Evolutionary conservation across 1,140 invertebrate species (phyloP).

Genomic region (Steinernema feltiae): DNA sequence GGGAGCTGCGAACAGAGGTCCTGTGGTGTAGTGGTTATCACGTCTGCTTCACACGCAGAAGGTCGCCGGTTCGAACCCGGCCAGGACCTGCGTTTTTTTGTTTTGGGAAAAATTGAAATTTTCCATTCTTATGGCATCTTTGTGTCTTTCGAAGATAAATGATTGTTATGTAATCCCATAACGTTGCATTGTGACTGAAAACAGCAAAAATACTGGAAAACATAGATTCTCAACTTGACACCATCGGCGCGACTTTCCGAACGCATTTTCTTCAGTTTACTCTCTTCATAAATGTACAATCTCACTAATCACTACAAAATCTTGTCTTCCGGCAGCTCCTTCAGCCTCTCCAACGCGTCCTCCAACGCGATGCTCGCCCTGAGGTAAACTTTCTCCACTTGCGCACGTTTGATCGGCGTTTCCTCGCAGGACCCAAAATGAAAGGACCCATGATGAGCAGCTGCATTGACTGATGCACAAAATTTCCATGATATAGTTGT

Average conservation of each 20-base stretch:
- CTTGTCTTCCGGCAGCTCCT: background rate
- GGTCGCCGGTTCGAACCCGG: conserved; percentile 46
- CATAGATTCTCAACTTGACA: too few species aligned
- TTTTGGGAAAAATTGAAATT: too few species aligned
- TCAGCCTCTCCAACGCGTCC: background rate
- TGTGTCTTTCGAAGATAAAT: too few species aligned
- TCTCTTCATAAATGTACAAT: too few species aligned
- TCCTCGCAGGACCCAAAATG: background rate
- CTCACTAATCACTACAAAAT: background rate
- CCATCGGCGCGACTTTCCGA: too few species aligned
- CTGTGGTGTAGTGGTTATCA: conserved; percentile 42
- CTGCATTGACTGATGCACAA: background rate
- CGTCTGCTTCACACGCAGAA: conserved; percentile 45
- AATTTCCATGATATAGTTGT: background rate
- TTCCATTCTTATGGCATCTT: too few species aligned
- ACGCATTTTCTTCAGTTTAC: too few species aligned
- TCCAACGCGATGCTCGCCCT: conserved; percentile 12
- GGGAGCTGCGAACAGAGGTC: background rate
- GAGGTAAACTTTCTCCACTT: background rate
- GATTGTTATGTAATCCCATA: too few species aligned
- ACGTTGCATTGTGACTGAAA: too few species aligned
- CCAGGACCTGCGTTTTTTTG: conserved; percentile 30
- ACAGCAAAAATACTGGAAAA: too few species aligned
- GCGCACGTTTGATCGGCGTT: background rate
- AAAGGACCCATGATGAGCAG: conserved; percentile 9